Evolutionary conservation across 2,797 vertebrate genomes (phyloP), one percentile per base, ranked within the genome.

Genomic region (Sparus aurata): DNA sequence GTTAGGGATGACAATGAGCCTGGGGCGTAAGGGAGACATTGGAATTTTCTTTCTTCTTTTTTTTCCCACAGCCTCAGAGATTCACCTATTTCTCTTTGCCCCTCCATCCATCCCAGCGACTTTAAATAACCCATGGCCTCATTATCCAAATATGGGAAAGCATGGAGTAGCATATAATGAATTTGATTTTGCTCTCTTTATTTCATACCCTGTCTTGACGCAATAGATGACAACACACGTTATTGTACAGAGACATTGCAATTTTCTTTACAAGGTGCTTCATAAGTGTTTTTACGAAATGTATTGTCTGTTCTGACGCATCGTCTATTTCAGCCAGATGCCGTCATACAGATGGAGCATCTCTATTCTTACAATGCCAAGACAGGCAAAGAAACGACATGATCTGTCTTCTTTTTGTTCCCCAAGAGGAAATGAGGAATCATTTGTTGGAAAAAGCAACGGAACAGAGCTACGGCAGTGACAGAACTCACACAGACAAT

Each of bases 71-170:
- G 47, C 58, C 34, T 38, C 34, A 38, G 69, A 84, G 54, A 72
- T 80, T 85, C 58, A 50, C 79, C 74, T 68, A 54, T 83, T 86
- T 87, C 82, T 77, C 73, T 82, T 80, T 65, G 47, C 65, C 49
- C 53, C 73, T 55, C 70, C 57, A 75, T 80, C 79, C 52, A 76
- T 88, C 58, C 73, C 80, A 73, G 72, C 54, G 69, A 88, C 90
- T 93, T 91, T 85, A 93, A 94, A 95, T 92, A 95, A 92, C 92
- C 91, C 79, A 70, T 93, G 92, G 71, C 92, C 94, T 95, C 92
- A 94, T 95, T 94, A 92, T 93, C 89, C 79, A 93, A 90, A 95
- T 85, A 87, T 77, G 75, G 66, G 78, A 77, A 88, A 71, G 83
- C 81, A 86, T 83, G 83, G 59, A 73, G 66, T 57, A 85, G 79